Base-by-base conservation (phyloP, 2,797 vertebrate genomes). In the Falco biarmicus region DNA sequence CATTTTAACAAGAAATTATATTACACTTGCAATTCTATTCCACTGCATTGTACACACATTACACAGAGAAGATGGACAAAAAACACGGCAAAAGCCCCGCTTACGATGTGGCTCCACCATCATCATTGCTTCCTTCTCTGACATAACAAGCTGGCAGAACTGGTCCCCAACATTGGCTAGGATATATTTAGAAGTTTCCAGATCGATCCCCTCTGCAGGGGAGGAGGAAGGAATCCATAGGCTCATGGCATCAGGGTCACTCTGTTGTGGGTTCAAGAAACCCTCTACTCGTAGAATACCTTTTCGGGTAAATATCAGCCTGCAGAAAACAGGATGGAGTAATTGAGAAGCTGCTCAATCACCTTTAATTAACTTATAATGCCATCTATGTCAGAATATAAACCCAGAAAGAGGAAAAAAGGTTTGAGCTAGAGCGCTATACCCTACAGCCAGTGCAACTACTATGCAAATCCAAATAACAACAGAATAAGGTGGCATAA, bases 101-200 rank as follows among this genome's bases (percentile, higher is more conserved):
- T 98, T 98, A 99, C 99, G 99, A 97, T 99, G 99, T 83, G 99
- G 99, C 94, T 99, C 99, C 92, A 99, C 99, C 99, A 99, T 99
- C 99, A 99, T 99, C 99, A 99, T 99, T 74, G 99, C 99, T 92
- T 99, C 99, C 95, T 99, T 99, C 96, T 99, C 99, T n/a, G 99
- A 99, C 99, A 99, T 99, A 95, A 99, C 99, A 18, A 99, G 98
- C 97, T 99, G 99, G 95, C 99, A 99, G 97, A 99, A 99, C 97
- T 99, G 99, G 98, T 99, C 99, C 68, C 99, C 99, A 90, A 99
- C 99, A 34, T 99, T 99, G 95, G 99, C 99, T 96, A 99, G 98
- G 96, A 99, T 99, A 81, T 99, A 99, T 98, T 99, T 99, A 77
- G 99, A 99, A 63, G 99, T 99, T 97, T 99, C 99, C 60, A 99